Conservation (phyloP, 1,140 invertebrate genomes). For the Gryon sp. region DNA sequence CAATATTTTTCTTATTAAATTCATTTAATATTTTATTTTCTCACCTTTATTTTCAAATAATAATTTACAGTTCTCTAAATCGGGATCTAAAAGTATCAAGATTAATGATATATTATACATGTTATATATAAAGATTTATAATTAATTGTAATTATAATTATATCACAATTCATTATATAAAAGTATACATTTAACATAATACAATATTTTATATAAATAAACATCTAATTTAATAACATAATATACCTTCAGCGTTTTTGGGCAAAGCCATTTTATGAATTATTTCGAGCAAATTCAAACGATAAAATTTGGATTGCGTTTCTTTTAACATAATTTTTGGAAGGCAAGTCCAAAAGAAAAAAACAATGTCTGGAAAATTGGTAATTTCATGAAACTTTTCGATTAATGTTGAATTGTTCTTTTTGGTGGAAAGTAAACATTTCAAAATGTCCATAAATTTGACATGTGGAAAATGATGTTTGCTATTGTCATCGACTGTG, state of each 20-base stretch:
- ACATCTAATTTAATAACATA: no score
- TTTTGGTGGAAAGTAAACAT: conserved; percentile 80
- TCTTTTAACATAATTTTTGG: conserved; percentile 80
- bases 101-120: no score
- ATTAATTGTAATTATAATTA: no score
- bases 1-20: conserved; percentile 5
- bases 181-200: no score
- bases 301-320: conserved; percentile 82
- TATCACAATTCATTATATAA: no score
- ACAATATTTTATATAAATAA: no score
- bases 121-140: background rate
- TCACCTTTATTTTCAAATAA: no score
- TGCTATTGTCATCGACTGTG: background rate
- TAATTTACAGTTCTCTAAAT: no score
- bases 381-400: conserved; percentile 83
- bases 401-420: conserved; percentile 79
- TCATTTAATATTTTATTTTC: background rate
- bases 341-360: conserved; percentile 81
- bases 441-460: conserved; percentile 82
- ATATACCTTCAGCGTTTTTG: conserved; percentile 76
- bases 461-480: conserved; percentile 79
- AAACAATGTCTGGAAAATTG: conserved; percentile 83
- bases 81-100: no score
- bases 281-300: conserved; percentile 85
- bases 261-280: conserved; percentile 82